Conservation (phyloP, 2,888 invertebrate species). For the Helleia helle region DNA sequence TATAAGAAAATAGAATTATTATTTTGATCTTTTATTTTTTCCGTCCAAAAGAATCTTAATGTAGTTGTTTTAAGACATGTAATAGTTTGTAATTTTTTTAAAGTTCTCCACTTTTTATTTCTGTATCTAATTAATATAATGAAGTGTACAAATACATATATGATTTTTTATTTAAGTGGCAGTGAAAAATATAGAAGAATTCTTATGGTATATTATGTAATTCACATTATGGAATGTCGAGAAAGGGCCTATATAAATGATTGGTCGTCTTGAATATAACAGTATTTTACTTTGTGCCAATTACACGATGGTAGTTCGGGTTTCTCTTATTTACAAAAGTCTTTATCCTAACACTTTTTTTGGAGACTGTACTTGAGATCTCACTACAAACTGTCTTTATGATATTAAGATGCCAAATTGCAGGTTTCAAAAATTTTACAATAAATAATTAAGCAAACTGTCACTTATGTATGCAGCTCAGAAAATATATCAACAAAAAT, state of each 20-base stretch:
- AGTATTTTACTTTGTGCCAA: slow-evolving; percentile 4
- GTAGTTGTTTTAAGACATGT: slow-evolving; percentile 6
- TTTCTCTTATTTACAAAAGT: too few relatives aligned
- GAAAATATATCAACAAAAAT: too few relatives aligned
- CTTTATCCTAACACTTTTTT: too few relatives aligned
- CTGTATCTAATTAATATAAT: slow-evolving; percentile 3
- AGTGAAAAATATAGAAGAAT: too few relatives aligned
- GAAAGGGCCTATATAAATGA: not conserved
- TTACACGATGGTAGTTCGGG: not conserved
- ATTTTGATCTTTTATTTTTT: slow-evolving; percentile 34
- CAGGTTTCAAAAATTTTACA: not conserved
- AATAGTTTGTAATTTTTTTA: slow-evolving; percentile 11
- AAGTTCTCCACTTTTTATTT: slow-evolving; percentile 10
- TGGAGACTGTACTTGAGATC: not conserved
- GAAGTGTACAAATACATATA: too few relatives aligned
- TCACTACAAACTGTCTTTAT: not conserved
- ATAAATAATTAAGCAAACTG: too few relatives aligned
- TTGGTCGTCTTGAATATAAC: not conserved
- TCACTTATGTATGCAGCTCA: too few relatives aligned
- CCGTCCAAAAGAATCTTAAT: slow-evolving; percentile 46
- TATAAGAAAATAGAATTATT: slow-evolving; percentile 11
- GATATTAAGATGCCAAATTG: slow-evolving; percentile 3
- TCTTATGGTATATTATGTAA: not conserved
- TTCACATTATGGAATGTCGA: not conserved
- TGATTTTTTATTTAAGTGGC: too few relatives aligned